phyloP scores from a whole-genome alignment of 1,140 invertebrate genomes.

The Drosophila nasuta region DNA sequence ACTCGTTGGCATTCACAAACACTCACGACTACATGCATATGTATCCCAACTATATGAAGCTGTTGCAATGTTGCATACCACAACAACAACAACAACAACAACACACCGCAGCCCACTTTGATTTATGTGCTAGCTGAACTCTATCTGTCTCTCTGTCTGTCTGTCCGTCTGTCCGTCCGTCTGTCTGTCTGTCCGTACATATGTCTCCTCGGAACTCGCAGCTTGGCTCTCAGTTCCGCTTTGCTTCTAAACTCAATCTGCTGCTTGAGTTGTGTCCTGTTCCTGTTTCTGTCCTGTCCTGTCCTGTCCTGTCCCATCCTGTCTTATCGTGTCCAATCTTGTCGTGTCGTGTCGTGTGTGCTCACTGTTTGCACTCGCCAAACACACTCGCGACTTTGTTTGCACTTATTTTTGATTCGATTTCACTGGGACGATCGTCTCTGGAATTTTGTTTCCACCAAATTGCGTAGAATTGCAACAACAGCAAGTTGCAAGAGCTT shows the following conservation, averaged over 20 bases:
- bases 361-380: conserved; percentile 37
- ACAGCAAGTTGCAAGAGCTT: too few relatives aligned
- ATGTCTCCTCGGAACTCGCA: not conserved
- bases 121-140: conserved; percentile 49
- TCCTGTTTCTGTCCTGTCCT: not conserved
- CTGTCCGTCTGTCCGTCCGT: not conserved
- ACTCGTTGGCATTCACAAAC: conserved; percentile 39
- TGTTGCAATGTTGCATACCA: conserved; percentile 47
- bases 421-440: conserved; percentile 29
- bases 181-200: not conserved
- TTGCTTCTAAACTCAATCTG: conserved; percentile 22
- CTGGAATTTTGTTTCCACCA: not conserved
- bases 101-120: conserved; percentile 14
- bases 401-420: conserved; percentile 45
- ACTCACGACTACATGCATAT: conserved; percentile 30
- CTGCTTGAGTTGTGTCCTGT: conserved; percentile 24
- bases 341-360: conserved; percentile 15
- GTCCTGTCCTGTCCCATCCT: not conserved
- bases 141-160: not conserved
- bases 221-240: conserved; percentile 6
- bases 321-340: conserved; percentile 1
- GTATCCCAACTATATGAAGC: conserved; percentile 44
- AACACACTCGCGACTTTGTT: conserved; percentile 44
- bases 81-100: conserved; percentile 9
- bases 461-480: too few relatives aligned